A percentile compares a stretch with the other conserved stretches of the same genome.
Evolutionary conservation across 1,140 invertebrate species (phyloP).

Genomic region (Leptinotarsa undecemlineata): DNA sequence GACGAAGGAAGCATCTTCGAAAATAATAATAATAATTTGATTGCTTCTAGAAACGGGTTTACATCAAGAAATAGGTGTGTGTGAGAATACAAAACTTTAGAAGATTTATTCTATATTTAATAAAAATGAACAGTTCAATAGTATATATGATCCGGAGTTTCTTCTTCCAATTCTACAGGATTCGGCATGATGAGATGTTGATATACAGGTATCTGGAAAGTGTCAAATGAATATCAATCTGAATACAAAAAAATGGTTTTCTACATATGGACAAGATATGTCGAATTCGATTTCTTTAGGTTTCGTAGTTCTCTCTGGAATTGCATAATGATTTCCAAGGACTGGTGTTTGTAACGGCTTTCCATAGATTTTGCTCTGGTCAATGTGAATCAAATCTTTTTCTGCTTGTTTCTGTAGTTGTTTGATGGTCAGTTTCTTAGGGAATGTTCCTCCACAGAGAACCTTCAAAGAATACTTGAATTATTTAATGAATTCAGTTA

Average conservation of each 20-base stretch:
- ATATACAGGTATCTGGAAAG: constrained; percentile 49
- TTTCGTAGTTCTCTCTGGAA: constrained; percentile 44
- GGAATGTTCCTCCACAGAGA: constrained; percentile 44
- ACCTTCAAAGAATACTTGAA: constrained; percentile 35
- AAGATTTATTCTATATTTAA: no score
- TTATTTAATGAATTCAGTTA: no score
- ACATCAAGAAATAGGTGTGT: no score
- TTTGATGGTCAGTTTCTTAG: constrained; percentile 46
- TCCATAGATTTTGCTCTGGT: constrained; percentile 50
- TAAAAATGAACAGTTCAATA: no score
- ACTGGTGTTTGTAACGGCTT: constrained; percentile 47
- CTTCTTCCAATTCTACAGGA: constrained; percentile 17
- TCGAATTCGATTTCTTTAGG: constrained; percentile 50
- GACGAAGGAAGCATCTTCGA: no score
- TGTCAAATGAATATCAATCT: not conserved
- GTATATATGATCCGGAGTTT: no score
- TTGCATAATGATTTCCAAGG: constrained; percentile 51
- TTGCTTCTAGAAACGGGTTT: no score
- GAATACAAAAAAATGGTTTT: constrained; percentile 20
- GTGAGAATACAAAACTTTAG: no score
- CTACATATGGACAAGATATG: constrained; percentile 50
- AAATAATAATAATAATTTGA: no score
- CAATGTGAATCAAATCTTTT: constrained; percentile 43
- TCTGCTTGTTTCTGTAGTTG: constrained; percentile 45
- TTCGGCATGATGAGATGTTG: constrained; percentile 48